Percentiles rank a stretch among this genome's conserved stretches.
These are phyloP conservation scores for Lagenorhynchus albirostris DNA, from an alignment of 2,113 vertebrate species.

Conservation along the genomic window DNA sequence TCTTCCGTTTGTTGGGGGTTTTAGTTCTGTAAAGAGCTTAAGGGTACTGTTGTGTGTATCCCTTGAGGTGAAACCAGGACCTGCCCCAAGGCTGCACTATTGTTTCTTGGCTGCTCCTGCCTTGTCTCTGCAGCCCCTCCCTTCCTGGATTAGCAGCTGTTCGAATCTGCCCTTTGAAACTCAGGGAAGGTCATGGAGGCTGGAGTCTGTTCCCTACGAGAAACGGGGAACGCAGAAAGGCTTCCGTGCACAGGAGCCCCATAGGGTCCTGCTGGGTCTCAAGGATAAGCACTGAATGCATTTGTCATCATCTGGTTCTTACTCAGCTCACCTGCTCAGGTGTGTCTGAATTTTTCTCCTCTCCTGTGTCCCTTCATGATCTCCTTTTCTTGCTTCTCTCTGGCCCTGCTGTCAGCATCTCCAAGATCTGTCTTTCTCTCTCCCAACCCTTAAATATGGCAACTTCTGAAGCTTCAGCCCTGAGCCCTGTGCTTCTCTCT, in stretches of 20 bases:
- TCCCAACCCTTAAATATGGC: too few relatives aligned
- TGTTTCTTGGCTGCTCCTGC: not conserved
- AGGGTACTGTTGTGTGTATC: not conserved
- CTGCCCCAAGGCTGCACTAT: not conserved
- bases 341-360: not conserved
- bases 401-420: too few relatives aligned
- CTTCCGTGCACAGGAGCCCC: not conserved
- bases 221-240: not conserved
- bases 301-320: not conserved
- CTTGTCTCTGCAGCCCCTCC: not conserved
- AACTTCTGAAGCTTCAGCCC: not conserved
- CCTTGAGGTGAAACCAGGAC: not conserved
- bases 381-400: not conserved
- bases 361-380: not conserved
- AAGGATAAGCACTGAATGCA: not conserved
- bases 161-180: not conserved
- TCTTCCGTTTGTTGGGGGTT: not conserved
- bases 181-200: not conserved
- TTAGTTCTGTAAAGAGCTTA: not conserved
- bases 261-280: not conserved
- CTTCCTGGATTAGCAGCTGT: not conserved
- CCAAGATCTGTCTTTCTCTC: not conserved
- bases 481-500: not conserved
- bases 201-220: not conserved
- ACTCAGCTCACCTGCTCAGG: not conserved